phyloP scores from a whole-genome alignment of 2,113 vertebrate species.

The Hemiprocne comata region DNA sequence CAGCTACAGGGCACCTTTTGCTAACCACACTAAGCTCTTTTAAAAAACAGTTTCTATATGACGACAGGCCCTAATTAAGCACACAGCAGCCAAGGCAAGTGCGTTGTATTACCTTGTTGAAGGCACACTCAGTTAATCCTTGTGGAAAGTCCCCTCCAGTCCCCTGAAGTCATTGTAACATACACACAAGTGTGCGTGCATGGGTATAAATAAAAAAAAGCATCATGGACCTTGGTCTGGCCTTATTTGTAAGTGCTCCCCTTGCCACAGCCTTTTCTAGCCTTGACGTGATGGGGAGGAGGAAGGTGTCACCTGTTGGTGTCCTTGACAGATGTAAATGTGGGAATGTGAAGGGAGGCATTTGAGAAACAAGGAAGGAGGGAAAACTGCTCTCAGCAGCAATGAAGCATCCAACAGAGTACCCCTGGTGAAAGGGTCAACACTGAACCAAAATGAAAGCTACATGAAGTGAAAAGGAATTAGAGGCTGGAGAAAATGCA shows the following conservation, averaged over 20 bases:
- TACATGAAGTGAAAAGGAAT: background rate
- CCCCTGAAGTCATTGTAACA: slow-evolving; percentile 77
- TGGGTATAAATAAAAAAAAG: slow-evolving; percentile 81
- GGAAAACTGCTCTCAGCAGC: accelerated
- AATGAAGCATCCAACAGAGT: background rate
- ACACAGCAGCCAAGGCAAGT: background rate
- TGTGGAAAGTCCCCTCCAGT: slow-evolving; percentile 77
- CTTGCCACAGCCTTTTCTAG: slow-evolving; percentile 59
- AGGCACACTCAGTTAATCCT: slow-evolving; percentile 54
- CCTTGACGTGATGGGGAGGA: background rate
- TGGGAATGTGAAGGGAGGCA: background rate
- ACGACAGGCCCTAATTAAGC: background rate
- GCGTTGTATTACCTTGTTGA: slow-evolving; percentile 40
- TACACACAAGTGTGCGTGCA: slow-evolving; percentile 59
- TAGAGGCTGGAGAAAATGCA: background rate
- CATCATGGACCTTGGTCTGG: slow-evolving; percentile 65
- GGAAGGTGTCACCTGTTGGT: slow-evolving; percentile 68
- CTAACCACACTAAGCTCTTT: background rate
- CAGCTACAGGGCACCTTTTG: background rate
- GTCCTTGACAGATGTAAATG: slow-evolving; percentile 61
- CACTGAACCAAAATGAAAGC: background rate
- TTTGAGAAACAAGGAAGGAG: background rate
- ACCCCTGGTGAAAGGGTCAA: background rate
- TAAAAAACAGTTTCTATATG: background rate
- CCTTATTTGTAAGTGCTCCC: slow-evolving; percentile 73